phyloP scores from a whole-genome alignment of 2,797 vertebrate species.

The Holocentrus rufus region DNA sequence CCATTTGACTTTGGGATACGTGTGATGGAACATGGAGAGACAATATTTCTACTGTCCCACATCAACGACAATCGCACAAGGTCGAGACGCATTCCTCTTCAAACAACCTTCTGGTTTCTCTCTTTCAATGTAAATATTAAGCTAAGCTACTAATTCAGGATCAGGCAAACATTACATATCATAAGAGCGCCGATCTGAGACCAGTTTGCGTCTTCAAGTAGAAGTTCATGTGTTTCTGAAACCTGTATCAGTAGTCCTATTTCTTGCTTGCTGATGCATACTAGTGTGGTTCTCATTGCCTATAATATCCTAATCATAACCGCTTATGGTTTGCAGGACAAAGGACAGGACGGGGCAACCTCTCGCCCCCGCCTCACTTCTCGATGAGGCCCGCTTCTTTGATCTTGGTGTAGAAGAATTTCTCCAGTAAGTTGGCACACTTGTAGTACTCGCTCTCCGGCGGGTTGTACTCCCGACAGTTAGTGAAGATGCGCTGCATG shows the following conservation, averaged over 20 bases:
- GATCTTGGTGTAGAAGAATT: slow-evolving; percentile 99
- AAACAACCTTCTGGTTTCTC: background rate
- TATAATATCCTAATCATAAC: background rate
- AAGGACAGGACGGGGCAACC: background rate
- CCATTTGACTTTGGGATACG: slow-evolving; percentile 29
- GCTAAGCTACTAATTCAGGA: slow-evolving; percentile 48
- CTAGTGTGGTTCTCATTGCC: slow-evolving; percentile 22
- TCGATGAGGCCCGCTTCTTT: slow-evolving; percentile 98
- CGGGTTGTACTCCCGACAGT: slow-evolving; percentile 98
- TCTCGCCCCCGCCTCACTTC: slow-evolving; percentile 78
- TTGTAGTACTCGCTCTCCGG: slow-evolving; percentile 99
- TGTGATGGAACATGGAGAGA: slow-evolving; percentile 53
- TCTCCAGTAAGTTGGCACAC: slow-evolving; percentile 98
- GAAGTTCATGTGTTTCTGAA: slow-evolving; percentile 41
- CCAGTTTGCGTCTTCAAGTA: slow-evolving; percentile 34
- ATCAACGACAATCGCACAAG: slow-evolving; percentile 37
- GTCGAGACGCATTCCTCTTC: slow-evolving; percentile 32
- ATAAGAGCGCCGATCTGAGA: slow-evolving; percentile 45
- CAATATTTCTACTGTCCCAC: slow-evolving; percentile 26
- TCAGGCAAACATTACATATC: slow-evolving; percentile 45
- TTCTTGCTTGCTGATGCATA: slow-evolving; percentile 20
- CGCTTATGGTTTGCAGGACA: background rate
- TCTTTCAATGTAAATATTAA: slow-evolving; percentile 52
- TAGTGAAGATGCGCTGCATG: slow-evolving; percentile 98
- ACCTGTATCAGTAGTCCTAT: slow-evolving; percentile 59